phyloP scores from a whole-genome alignment of 2,888 invertebrate genomes.

The Andricus quercusramuli region DNA sequence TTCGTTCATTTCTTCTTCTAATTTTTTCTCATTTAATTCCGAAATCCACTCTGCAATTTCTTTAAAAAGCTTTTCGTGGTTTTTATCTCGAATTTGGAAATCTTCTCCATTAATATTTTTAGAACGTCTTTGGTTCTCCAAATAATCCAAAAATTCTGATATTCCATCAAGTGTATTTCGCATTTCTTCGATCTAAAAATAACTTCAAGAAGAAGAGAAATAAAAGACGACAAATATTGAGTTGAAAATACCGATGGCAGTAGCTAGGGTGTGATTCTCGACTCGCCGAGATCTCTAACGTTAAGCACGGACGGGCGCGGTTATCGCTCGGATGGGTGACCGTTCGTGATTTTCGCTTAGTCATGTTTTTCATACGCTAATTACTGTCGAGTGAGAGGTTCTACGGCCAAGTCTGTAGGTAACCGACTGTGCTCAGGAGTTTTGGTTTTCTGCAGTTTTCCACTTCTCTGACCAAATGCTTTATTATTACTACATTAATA shows the following conservation, averaged over 20 bases:
- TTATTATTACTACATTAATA: neutral
- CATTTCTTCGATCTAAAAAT: conserved; percentile 45
- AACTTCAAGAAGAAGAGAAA: neutral
- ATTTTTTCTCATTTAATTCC: neutral
- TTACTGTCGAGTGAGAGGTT: too few species aligned
- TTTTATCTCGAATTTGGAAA: neutral
- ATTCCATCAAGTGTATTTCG: conserved; percentile 20
- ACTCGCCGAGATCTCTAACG: too few species aligned
- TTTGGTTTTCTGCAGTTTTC: too few species aligned
- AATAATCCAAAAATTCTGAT: conserved; percentile 37
- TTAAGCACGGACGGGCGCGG: too few species aligned
- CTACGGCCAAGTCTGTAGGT: too few species aligned
- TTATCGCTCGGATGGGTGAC: too few species aligned
- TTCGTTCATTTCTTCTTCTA: neutral
- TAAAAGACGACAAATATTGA: neutral
- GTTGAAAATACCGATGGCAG: neutral
- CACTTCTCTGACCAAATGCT: too few species aligned
- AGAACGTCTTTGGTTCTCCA: neutral
- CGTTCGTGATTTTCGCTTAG: too few species aligned
- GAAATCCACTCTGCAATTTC: neutral
- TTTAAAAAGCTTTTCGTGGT: neutral
- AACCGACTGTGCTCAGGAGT: too few species aligned
- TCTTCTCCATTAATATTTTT: neutral
- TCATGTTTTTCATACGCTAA: too few species aligned
- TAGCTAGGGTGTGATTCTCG: too few species aligned